Conservation (phyloP, 2,113 vertebrate species). For the Myanophis thanlyinensis region DNA sequence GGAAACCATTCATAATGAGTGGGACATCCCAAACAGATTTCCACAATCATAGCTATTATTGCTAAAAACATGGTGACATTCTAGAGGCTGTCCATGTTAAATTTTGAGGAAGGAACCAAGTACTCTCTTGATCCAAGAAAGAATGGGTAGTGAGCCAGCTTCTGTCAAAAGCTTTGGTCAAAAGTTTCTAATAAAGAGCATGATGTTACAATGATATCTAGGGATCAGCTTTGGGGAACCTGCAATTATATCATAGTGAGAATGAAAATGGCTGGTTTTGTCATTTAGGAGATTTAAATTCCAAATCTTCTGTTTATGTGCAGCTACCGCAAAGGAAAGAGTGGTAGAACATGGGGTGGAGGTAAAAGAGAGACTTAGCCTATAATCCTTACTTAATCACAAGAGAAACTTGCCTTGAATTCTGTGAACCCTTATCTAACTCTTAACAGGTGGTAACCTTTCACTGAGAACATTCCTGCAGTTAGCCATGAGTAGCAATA, state of each 20-base stretch:
- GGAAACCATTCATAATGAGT: background rate
- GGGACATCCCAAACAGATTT: background rate
- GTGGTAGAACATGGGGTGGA: background rate
- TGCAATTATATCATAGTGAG: background rate
- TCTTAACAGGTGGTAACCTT: background rate
- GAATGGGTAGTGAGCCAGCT: background rate
- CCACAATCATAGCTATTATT: background rate
- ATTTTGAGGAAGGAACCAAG: background rate
- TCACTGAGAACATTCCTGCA: background rate
- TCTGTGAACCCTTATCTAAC: background rate
- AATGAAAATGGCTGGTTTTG: background rate
- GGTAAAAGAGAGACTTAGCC: background rate
- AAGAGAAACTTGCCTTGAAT: background rate
- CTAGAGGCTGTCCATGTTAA: background rate
- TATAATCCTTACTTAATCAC: background rate
- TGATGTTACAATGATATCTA: background rate
- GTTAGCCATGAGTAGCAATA: background rate
- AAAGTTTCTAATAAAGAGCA: background rate
- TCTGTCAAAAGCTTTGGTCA: too few species aligned
- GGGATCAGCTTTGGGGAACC: background rate
- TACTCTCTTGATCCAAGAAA: background rate
- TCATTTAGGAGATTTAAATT: background rate
- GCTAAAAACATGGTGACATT: background rate
- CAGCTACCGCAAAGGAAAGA: background rate
- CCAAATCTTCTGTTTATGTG: background rate